Evolutionary conservation across 2,797 vertebrate genomes (phyloP), one percentile per base, ranked within the genome.

Genomic region (Trichosurus vulpecula): DNA sequence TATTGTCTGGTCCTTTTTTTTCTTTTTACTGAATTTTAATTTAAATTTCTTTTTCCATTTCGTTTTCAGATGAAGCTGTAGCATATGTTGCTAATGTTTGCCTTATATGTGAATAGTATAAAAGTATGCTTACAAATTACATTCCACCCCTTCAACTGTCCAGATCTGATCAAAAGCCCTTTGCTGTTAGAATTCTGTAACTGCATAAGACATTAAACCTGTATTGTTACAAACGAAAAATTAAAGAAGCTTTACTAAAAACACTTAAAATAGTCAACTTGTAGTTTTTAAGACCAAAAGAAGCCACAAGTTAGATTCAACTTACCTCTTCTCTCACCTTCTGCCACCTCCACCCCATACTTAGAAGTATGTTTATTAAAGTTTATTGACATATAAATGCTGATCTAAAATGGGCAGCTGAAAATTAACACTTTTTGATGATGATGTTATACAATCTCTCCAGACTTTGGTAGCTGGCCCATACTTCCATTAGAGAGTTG

Each of bases 201-300:
- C 97, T 95, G 95, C 95, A 51, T 96, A 96, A 97, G 97, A 95
- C 97, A 97, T 97, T 96, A 97, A 98, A 97, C 97, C 95, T 96
- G 98, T 96, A 97, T 95, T 97, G 96, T 96, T 94, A 97, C 97
- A 95, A 35, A n/a, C n/a, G n/a, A 95, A 92, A 74, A 56, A 4
- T 19, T 55, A 12, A 91, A 41, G n/a, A 90, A 92, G 53, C 47
- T 94, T 95, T 52, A 54, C 55, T 93, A 51, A 5, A 95, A 92
- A 55, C 1, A 91, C 41, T 51, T 91, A 90, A 94, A 95, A 4
- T 92, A 19, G 14, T 58, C 41, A 91, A 93, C 56, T n/a, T 74
- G 94, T 91, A 57, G 29, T 57, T 53, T 92, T 92, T 6, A 74
- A 9, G 74, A 30, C 2, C 92, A 19, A 61, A 93, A 66, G 31